phyloP scores from a whole-genome alignment of 23 tunicate species.

The Trididemnum clinides region DNA sequence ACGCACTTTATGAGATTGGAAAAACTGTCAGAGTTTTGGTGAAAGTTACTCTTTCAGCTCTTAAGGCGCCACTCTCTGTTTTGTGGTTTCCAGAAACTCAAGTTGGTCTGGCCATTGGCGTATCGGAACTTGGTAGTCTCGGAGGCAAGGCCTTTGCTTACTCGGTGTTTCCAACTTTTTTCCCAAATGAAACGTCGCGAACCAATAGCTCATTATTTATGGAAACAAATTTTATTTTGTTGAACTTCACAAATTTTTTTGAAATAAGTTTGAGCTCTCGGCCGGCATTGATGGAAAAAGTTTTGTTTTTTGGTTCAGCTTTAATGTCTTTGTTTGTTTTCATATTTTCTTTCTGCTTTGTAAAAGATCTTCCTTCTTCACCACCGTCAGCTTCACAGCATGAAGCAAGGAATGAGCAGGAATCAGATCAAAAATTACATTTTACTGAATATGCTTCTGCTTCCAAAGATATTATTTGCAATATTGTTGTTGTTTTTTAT shows the following conservation, averaged over 20 bases:
- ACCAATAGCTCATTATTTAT: conserved; percentile 50
- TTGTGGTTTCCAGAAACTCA: background rate
- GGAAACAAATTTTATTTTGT: background rate
- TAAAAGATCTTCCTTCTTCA: background rate
- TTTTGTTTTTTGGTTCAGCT: background rate
- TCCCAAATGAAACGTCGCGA: conserved; percentile 56
- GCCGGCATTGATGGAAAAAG: too few species aligned
- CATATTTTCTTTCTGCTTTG: background rate
- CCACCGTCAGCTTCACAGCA: background rate
- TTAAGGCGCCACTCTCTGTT: background rate
- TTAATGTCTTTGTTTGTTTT: background rate
- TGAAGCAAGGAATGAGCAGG: background rate
- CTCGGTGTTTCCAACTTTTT: background rate
- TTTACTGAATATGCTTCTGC: background rate
- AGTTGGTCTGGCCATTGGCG: background rate
- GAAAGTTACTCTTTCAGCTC: background rate
- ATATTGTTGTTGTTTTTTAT: background rate
- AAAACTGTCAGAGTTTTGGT: background rate
- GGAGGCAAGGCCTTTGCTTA: background rate
- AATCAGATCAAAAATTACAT: background rate
- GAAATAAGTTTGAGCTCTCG: too few species aligned
- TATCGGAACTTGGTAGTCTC: background rate
- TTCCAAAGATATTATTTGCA: background rate
- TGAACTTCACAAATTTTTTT: background rate
- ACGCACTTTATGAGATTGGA: too few species aligned